Evolutionary conservation across 2,113 vertebrate genomes (phyloP), one percentile per base, ranked within the genome.

Genomic region (Hystrix brachyura): DNA sequence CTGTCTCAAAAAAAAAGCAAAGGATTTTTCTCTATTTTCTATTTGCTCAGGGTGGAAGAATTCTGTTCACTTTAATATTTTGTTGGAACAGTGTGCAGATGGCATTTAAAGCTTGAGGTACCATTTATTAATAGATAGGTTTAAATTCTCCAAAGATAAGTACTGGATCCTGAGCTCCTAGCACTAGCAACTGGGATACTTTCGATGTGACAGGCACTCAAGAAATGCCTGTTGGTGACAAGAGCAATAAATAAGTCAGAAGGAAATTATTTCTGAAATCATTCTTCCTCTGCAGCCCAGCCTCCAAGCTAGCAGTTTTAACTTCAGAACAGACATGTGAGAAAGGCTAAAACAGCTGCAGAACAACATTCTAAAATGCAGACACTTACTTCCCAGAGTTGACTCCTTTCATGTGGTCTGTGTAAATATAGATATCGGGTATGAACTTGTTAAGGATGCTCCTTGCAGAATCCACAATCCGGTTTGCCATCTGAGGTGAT

Each of bases 341-440:
- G 92, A 96, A 94, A 87, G 3, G 3, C 34, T 19, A 18, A 11
- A 15, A 29, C 3, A 80, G 57, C 76, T 87, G 59, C 32, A 43
- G 12, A 65, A 74, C 71, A 13, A 46, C 27, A 27, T 67, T 87
- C 65, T 76, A 78, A 9, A 91, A 94, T 13, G 46, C 53, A 67
- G 60, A 96, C 97, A 99, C 99, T 99, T 98, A 99, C 99, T 99
- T 99, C 89, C 99, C 99, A 91, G 99, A 99, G 98, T 93, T 99
- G 95, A 97, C 55, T 4, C 99, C 99, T 90, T 99, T 99, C 99
- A 99, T 99, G 96, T 99, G 99, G 98, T 99, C 99, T 0, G 99
- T 99, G 98, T 99, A 99, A 96, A 99, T 99, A 97, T 99, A 99
- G 97, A 99, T 99, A 94, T 99, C 99, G 2, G 99, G 99, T 51